Evolutionary conservation across 2,888 invertebrate genomes (phyloP).

Genomic region (Pachliopta kotzebuea): DNA sequence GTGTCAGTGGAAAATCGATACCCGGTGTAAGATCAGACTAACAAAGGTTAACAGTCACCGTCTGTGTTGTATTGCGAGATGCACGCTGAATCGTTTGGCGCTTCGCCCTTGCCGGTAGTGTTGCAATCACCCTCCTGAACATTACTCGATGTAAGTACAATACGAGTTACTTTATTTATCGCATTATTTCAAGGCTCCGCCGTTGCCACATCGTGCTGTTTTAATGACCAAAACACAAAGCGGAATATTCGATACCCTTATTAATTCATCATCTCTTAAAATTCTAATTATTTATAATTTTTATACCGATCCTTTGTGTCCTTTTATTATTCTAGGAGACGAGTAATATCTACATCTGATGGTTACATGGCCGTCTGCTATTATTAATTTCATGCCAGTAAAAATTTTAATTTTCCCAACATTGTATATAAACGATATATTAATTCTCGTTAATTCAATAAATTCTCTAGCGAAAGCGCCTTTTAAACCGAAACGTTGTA

Average conservation of each 20-base stretch:
- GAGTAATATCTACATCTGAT: too few species aligned
- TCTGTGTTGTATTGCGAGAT: conserved; percentile 7
- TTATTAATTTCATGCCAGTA: too few species aligned
- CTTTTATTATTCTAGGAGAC: too few species aligned
- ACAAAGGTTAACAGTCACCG: conserved; percentile 24
- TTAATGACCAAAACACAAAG: neutral
- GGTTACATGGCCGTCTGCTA: too few species aligned
- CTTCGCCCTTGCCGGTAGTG: conserved; percentile 5
- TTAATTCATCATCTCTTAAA: neutral
- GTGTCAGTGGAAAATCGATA: too few species aligned
- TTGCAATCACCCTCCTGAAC: conserved; percentile 5
- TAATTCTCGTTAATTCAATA: too few species aligned
- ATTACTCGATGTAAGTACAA: neutral
- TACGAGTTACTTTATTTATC: conserved; percentile 3
- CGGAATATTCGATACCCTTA: neutral
- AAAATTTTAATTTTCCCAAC: too few species aligned
- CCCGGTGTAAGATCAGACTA: conserved; percentile 1
- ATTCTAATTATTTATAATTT: neutral
- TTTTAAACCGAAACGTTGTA: too few species aligned
- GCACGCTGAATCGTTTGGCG: neutral
- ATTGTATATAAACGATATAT: too few species aligned
- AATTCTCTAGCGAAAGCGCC: too few species aligned
- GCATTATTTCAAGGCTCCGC: neutral
- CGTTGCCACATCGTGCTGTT: neutral
- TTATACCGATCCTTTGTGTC: too few species aligned